phyloP scores from a whole-genome alignment of 2,113 vertebrate species.

The Colossoma macropomum region DNA sequence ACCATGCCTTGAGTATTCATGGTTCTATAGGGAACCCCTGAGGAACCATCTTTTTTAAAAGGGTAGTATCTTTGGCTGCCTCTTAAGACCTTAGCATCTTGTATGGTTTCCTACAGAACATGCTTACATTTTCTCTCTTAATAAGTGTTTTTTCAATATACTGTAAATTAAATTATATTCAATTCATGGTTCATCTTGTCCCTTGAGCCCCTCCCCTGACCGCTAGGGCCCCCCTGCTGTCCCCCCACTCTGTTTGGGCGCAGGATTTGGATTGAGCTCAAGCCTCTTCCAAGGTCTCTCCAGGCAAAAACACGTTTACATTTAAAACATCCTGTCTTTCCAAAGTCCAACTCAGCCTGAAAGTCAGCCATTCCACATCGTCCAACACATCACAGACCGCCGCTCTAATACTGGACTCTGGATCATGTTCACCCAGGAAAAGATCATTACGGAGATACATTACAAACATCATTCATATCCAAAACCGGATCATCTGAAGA shows the following conservation, averaged over 20 bases:
- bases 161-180: too few species aligned
- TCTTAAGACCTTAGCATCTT: too few species aligned
- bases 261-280: conserved; percentile 75
- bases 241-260: conserved; percentile 14
- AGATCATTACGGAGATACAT: conserved; percentile 1
- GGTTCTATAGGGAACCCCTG: too few species aligned
- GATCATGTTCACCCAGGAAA: not conserved
- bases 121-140: too few species aligned
- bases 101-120: too few species aligned
- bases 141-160: too few species aligned
- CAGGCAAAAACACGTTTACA: conserved; percentile 15
- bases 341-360: not conserved
- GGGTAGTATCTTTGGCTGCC: too few species aligned
- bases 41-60: too few species aligned
- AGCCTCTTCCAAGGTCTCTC: conserved; percentile 47
- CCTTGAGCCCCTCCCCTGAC: too few species aligned
- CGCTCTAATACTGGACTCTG: not conserved
- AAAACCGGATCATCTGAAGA: conserved; percentile 21
- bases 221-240: too few species aligned
- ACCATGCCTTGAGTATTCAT: too few species aligned
- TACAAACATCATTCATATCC: not conserved
- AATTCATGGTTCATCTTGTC: too few species aligned
- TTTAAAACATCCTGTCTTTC: not conserved
- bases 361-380: conserved; percentile 13
- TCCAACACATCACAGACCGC: not conserved